Conservation (phyloP, 2,888 invertebrate species). For the Idaea aversata region DNA sequence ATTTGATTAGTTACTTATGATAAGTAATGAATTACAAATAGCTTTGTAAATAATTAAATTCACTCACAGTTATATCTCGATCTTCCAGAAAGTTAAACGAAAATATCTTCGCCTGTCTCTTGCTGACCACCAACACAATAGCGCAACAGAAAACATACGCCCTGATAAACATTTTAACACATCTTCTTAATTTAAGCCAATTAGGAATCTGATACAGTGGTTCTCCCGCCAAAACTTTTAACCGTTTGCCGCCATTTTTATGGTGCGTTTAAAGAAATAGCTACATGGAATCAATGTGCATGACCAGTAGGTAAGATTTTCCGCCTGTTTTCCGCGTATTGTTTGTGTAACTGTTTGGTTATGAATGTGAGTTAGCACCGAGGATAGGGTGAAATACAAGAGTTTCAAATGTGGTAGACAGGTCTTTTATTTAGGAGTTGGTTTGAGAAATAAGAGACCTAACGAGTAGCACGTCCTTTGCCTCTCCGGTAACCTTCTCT, state of each 20-base stretch:
- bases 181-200: conserved; percentile 39
- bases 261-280: conserved; percentile 53
- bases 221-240: conserved; percentile 39
- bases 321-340: conserved; percentile 58
- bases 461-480: no score
- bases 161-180: conserved; percentile 36
- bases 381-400: neutral
- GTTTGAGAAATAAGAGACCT: no score
- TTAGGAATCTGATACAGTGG: conserved; percentile 34
- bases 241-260: conserved; percentile 50
- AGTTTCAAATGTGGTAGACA: conserved; percentile 5
- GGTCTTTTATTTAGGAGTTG: neutral
- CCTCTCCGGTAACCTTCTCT: no score
- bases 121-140: conserved; percentile 36
- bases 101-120: conserved; percentile 66
- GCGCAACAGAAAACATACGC: conserved; percentile 34
- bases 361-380: conserved; percentile 2
- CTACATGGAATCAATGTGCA: conserved; percentile 42
- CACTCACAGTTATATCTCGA: conserved; percentile 79
- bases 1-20: no score
- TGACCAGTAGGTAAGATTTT: conserved; percentile 30
- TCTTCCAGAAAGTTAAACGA: conserved; percentile 76
- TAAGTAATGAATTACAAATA: no score
- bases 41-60: neutral
- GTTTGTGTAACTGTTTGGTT: conserved; percentile 40